Evolutionary conservation across 1,140 invertebrate species (phyloP).

Genomic region (Psilanteris sp.): DNA sequence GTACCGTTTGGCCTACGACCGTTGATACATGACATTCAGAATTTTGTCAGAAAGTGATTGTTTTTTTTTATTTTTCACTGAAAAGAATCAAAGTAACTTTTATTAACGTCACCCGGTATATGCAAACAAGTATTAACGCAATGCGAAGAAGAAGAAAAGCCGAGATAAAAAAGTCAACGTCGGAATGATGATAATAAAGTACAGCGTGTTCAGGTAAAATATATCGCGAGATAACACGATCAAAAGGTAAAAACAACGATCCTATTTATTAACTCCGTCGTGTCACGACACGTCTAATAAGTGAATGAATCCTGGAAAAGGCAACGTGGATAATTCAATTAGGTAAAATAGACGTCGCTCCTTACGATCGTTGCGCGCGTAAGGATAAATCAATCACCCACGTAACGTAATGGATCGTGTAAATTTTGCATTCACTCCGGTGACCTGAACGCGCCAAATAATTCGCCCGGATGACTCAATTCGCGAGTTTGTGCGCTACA

Average conservation of each 20-base stretch:
- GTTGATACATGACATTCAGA: no score
- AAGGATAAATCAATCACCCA: conserved; percentile 43
- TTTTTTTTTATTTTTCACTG: no score
- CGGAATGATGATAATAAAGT: conserved; percentile 49
- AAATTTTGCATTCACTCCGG: conserved; percentile 29
- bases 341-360: conserved; percentile 42
- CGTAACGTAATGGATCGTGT: conserved; percentile 41
- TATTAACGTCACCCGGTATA: no score
- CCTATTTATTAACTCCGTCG: conserved; percentile 48
- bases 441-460: conserved; percentile 40
- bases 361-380: conserved; percentile 19
- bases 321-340: conserved; percentile 43
- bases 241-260: conserved; percentile 42
- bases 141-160: background rate
- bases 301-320: conserved; percentile 26
- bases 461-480: conserved; percentile 26
- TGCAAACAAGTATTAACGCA: background rate
- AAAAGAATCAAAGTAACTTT: no score
- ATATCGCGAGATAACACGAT: conserved; percentile 40
- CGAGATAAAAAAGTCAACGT: conserved; percentile 9
- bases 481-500: conserved; percentile 25
- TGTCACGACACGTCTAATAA: conserved; percentile 33
- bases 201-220: conserved; percentile 24
- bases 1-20: no score
- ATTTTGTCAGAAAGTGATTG: no score